A percentile compares a stretch with the other conserved stretches of the same genome.
Evolutionary conservation across 2,797 vertebrate genomes (phyloP).

Genomic region (Rhinella marina): DNA sequence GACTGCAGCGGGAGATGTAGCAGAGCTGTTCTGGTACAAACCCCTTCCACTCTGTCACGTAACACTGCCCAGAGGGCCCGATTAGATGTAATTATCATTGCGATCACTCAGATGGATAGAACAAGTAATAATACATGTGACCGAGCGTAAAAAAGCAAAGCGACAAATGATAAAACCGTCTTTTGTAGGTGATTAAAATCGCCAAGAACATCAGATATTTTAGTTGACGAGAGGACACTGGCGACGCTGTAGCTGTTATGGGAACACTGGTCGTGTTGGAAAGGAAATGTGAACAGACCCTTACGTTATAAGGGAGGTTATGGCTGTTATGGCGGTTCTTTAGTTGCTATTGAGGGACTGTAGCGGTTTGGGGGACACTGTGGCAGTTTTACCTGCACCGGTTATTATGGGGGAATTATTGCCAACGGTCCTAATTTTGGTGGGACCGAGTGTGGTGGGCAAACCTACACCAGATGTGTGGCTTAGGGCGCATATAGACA

Average conservation of each 20-base stretch:
- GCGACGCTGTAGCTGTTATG: neutral
- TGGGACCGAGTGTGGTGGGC: neutral
- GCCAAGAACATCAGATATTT: neutral
- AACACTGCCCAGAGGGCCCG: too few species aligned
- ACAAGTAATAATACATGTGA: neutral
- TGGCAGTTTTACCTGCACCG: neutral
- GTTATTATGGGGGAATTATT: too few species aligned
- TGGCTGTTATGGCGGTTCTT: neutral
- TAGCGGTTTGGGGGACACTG: neutral
- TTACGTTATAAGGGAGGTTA: neutral
- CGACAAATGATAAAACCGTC: too few species aligned
- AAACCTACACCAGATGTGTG: too few species aligned
- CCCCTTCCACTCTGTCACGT: neutral
- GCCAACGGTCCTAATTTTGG: too few species aligned
- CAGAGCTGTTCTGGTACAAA: neutral
- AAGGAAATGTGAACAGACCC: neutral
- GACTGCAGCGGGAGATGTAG: neutral
- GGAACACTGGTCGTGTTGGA: neutral
- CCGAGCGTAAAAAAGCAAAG: neutral
- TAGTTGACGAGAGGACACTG: neutral
- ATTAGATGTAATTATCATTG: neutral
- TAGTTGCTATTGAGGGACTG: neutral
- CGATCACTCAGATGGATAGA: neutral
- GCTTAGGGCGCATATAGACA: too few species aligned
- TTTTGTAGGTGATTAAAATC: too few species aligned